Percentiles rank a stretch among this genome's conserved stretches.
Evolutionary conservation across 2,113 vertebrate species (phyloP).

Genomic region (Butorides virescens): DNA sequence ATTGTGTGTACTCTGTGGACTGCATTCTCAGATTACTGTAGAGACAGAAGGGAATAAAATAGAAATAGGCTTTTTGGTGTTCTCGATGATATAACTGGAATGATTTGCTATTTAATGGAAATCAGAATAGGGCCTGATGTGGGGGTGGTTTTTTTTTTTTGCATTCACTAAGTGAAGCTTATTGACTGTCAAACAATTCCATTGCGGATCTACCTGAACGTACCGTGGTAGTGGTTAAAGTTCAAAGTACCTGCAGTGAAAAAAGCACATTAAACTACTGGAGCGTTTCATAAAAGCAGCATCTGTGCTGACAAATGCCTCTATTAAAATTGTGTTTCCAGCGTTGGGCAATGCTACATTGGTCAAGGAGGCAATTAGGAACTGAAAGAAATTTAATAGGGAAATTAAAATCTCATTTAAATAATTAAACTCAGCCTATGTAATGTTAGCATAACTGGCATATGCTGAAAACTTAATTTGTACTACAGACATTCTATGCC

Average conservation of each 20-base stretch:
- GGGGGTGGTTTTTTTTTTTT: neutral
- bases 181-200: neutral
- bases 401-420: constrained; percentile 9
- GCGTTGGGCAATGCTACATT: neutral
- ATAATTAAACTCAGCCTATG: neutral
- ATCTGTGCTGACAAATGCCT: neutral
- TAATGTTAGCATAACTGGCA: neutral
- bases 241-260: neutral
- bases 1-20: neutral
- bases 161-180: neutral
- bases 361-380: neutral
- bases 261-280: neutral
- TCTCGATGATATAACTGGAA: neutral
- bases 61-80: neutral
- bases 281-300: neutral
- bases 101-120: neutral
- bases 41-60: neutral
- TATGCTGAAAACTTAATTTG: neutral
- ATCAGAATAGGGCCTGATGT: neutral
- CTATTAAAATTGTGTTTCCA: neutral
- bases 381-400: neutral
- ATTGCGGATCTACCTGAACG: neutral
- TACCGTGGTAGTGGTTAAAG: neutral
- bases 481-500: neutral
- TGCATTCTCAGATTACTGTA: neutral